A percentile compares a stretch with the other conserved stretches of the same genome.
These are phyloP conservation scores for Conus ventricosus DNA, from an alignment of 1,140 invertebrate genomes.

Conservation along the genomic window DNA sequence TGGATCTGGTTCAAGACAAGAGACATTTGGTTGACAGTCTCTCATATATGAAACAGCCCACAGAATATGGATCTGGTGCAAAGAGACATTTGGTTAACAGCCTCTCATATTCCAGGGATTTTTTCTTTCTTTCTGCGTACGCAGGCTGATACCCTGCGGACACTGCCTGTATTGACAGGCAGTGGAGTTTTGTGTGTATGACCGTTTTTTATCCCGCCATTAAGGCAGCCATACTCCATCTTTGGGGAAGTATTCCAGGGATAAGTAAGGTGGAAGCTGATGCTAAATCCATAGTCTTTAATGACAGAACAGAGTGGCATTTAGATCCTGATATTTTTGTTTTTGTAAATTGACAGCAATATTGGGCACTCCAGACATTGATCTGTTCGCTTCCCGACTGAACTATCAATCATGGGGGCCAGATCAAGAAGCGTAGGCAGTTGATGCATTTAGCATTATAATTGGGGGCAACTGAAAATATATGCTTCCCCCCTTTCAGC, in stretches of 20 bases:
- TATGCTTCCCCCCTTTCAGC: constrained; percentile 27
- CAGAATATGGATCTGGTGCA: not conserved
- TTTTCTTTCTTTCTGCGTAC: no score
- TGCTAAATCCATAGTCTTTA: not conserved
- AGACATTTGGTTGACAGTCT: not conserved
- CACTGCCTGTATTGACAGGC: no score
- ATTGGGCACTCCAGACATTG: not conserved
- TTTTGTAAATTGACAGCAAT: not conserved
- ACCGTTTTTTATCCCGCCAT: no score
- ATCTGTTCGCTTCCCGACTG: not conserved
- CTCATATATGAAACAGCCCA: no score
- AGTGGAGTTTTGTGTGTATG: no score
- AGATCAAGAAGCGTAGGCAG: not conserved
- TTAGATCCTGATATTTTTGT: not conserved
- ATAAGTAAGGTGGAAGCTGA: not conserved
- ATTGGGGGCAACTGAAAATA: not conserved
- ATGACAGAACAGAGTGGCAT: constrained; percentile 21
- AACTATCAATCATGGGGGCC: constrained; percentile 15
- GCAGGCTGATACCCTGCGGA: no score
- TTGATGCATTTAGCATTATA: not conserved
- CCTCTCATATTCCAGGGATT: no score
- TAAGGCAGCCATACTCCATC: no score
- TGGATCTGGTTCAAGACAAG: not conserved
- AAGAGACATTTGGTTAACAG: not conserved
- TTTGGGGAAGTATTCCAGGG: not conserved